Conservation (phyloP, 2,797 vertebrate species). For the Cichlasoma orientale region DNA sequence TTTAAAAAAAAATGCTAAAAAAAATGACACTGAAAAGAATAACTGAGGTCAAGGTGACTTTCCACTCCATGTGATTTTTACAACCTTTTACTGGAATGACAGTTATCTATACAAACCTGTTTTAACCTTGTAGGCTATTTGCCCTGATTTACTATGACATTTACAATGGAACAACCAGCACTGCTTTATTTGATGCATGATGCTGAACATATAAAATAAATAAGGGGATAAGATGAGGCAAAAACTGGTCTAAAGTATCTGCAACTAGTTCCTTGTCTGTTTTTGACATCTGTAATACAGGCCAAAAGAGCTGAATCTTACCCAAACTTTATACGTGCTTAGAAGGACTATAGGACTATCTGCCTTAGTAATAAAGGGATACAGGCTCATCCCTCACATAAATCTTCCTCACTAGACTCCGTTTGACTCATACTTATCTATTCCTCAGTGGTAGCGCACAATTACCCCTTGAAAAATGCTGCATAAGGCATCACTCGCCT, state of each 20-base stretch:
- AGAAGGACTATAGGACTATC: constrained; percentile 29
- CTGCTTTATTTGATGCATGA: constrained; percentile 6
- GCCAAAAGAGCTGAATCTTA: constrained; percentile 32
- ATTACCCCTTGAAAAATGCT: constrained; percentile 67
- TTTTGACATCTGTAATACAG: constrained; percentile 20
- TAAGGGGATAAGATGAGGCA: not conserved
- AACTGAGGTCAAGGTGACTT: not conserved
- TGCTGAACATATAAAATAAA: constrained; percentile 21
- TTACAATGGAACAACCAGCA: constrained; percentile 13
- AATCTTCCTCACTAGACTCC: constrained; percentile 49
- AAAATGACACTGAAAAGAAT: not conserved
- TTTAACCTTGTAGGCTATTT: constrained; percentile 20
- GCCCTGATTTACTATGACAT: constrained; percentile 13
- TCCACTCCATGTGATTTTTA: not conserved
- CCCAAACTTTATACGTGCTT: constrained; percentile 39
- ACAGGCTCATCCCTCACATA: constrained; percentile 41
- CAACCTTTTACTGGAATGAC: constrained; percentile 19
- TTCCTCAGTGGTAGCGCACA: constrained; percentile 61
- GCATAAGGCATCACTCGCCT: constrained; percentile 50
- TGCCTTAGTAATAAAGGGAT: constrained; percentile 55
- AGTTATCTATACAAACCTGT: constrained; percentile 33
- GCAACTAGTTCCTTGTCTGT: constrained; percentile 1
- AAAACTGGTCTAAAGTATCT: not conserved
- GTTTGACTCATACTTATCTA: constrained; percentile 59
- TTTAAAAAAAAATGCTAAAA: too few relatives aligned